These are phyloP conservation scores for Mobula hypostoma DNA, from an alignment of 2,113 vertebrate genomes.

Conservation along the genomic window DNA sequence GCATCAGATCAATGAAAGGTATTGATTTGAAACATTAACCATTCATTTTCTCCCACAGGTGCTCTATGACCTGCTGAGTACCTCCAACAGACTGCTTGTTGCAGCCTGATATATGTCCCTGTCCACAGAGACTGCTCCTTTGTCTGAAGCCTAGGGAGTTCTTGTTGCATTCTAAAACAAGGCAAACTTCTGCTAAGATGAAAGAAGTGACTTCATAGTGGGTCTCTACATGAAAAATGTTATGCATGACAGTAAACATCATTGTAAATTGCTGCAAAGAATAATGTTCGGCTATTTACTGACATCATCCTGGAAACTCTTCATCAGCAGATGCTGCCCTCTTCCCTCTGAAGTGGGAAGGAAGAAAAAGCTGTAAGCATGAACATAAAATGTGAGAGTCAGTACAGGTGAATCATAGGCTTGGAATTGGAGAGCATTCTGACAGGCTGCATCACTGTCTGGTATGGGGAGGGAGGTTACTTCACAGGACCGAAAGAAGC, in stretches of 20 bases:
- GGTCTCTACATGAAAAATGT: not conserved
- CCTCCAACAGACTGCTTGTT: not conserved
- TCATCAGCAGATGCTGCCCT: not conserved
- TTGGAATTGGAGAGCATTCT: too few relatives aligned
- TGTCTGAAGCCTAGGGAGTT: not conserved
- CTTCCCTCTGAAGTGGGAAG: not conserved
- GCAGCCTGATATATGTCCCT: not conserved
- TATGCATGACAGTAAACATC: not conserved
- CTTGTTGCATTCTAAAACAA: not conserved
- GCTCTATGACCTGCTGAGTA: too few relatives aligned
- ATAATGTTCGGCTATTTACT: not conserved
- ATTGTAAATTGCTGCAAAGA: not conserved
- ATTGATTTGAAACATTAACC: too few relatives aligned
- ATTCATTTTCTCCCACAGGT: too few relatives aligned
- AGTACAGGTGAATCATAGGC: not conserved
- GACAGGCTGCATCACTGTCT: too few relatives aligned
- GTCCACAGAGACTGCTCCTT: not conserved
- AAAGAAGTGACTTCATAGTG: not conserved
- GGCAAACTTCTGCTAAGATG: not conserved
- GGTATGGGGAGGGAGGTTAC: too few relatives aligned
- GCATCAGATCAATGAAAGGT: too few relatives aligned
- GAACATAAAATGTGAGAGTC: not conserved
- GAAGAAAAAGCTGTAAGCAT: not conserved
- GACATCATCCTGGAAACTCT: not conserved
- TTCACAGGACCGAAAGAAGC: too few relatives aligned